A percentile compares a stretch with the other conserved stretches of the same genome.
These are phyloP conservation scores for Blomia tropicalis DNA, from an alignment of 2,888 invertebrate species.

Conservation along the genomic window DNA sequence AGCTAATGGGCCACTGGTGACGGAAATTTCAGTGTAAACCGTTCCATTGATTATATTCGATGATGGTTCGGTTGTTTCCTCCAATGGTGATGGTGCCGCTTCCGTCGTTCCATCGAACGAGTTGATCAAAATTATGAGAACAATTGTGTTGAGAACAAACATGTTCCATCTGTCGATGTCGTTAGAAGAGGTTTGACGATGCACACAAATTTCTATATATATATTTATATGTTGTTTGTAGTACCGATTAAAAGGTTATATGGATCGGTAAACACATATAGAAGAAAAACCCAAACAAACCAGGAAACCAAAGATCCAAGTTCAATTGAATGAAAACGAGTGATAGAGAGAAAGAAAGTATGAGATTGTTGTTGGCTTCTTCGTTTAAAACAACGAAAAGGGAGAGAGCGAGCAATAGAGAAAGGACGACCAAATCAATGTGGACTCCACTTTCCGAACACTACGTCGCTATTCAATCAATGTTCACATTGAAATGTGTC, in stretches of 20 bases:
- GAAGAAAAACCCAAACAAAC: not conserved
- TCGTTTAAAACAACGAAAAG: too few relatives aligned
- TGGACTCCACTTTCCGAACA: too few relatives aligned
- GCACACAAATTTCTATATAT: not conserved
- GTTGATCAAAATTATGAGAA: not conserved
- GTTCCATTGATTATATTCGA: not conserved
- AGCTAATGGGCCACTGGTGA: not conserved
- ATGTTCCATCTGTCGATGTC: conserved; percentile 1
- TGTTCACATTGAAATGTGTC: too few relatives aligned
- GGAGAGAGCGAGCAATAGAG: too few relatives aligned
- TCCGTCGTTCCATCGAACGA: not conserved
- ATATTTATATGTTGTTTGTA: too few relatives aligned
- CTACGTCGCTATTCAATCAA: too few relatives aligned
- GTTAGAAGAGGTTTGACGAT: not conserved
- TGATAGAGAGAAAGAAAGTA: not conserved
- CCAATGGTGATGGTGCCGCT: not conserved
- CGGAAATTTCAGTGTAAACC: not conserved
- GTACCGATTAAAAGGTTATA: not conserved
- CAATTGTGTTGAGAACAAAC: not conserved
- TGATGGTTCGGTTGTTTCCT: not conserved
- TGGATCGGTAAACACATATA: not conserved
- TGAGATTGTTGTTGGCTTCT: too few relatives aligned
- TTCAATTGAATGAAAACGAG: too few relatives aligned
- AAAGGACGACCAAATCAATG: too few relatives aligned
- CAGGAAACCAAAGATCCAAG: not conserved